Percentiles rank a stretch among this genome's conserved stretches.
Conservation (phyloP, 2,113 vertebrate species). For the Triplophysa tibetana region DNA sequence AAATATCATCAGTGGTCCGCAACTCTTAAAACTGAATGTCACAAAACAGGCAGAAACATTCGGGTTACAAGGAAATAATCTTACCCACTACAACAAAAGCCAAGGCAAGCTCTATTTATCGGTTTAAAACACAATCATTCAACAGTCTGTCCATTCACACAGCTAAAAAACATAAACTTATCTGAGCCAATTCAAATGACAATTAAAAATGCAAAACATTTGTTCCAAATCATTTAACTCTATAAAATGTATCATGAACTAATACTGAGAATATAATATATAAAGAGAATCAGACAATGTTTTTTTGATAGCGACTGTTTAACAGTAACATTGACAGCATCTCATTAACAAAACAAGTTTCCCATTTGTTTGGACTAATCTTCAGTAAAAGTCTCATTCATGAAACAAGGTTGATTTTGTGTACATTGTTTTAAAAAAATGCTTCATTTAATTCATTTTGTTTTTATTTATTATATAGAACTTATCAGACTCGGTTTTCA, state of each 20-base stretch:
- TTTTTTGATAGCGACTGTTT: neutral
- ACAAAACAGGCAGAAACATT: conserved; percentile 71
- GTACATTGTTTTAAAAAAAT: too few relatives aligned
- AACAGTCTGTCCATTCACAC: conserved; percentile 65
- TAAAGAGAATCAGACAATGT: neutral
- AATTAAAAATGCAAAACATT: neutral
- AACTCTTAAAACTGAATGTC: conserved; percentile 75
- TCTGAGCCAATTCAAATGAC: conserved; percentile 23
- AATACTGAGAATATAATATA: neutral
- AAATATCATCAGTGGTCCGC: conserved; percentile 83
- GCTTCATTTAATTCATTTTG: neutral
- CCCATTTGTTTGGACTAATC: neutral
- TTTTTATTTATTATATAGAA: neutral
- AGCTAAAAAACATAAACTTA: conserved; percentile 72
- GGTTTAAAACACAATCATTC: conserved; percentile 66
- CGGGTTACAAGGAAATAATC: conserved; percentile 76
- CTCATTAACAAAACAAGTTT: neutral
- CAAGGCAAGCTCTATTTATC: conserved; percentile 79
- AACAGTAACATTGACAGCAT: neutral
- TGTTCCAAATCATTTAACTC: neutral
- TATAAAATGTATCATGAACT: neutral
- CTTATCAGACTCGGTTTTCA: neutral
- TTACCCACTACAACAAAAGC: conserved; percentile 80
- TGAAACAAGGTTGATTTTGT: neutral
- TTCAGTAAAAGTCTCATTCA: neutral